Evolutionary conservation across 2,113 vertebrate species (phyloP).

Genomic region (Stomatorhinus ivindoensis): DNA sequence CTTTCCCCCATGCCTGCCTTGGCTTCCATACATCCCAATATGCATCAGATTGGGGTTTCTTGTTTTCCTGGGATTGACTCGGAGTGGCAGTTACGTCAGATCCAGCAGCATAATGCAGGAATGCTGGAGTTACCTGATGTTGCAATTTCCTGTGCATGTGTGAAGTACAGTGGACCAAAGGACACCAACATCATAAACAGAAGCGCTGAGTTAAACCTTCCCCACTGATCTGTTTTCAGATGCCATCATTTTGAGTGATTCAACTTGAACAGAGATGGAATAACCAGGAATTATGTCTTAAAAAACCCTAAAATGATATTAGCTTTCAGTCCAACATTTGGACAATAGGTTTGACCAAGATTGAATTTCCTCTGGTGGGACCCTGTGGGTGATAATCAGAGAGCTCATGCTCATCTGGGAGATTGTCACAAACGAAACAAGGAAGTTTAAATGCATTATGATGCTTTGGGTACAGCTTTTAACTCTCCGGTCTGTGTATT

Average conservation of each 20-base stretch:
- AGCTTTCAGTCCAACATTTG: neutral
- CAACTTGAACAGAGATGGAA: slow-evolving; percentile 12
- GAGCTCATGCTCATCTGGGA: neutral
- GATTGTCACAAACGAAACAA: neutral
- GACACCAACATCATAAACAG: neutral
- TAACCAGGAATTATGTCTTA: neutral
- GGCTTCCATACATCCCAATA: no score
- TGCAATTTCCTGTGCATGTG: neutral
- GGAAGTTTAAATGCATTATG: neutral
- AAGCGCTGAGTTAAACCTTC: neutral
- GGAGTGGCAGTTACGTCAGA: neutral
- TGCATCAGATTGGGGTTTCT: neutral
- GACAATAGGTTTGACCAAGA: neutral
- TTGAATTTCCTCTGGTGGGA: neutral
- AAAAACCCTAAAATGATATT: neutral
- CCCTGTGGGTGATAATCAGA: neutral
- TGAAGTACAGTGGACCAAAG: neutral
- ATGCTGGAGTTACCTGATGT: neutral
- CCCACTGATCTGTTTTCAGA: neutral
- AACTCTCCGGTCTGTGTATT: neutral
- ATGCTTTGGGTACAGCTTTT: neutral
- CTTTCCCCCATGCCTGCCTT: no score
- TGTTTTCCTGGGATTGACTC: neutral
- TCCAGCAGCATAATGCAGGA: neutral
- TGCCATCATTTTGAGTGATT: neutral